Evolutionary conservation across 1,140 invertebrate species (phyloP).

Genomic region (Babylonia areolata): DNA sequence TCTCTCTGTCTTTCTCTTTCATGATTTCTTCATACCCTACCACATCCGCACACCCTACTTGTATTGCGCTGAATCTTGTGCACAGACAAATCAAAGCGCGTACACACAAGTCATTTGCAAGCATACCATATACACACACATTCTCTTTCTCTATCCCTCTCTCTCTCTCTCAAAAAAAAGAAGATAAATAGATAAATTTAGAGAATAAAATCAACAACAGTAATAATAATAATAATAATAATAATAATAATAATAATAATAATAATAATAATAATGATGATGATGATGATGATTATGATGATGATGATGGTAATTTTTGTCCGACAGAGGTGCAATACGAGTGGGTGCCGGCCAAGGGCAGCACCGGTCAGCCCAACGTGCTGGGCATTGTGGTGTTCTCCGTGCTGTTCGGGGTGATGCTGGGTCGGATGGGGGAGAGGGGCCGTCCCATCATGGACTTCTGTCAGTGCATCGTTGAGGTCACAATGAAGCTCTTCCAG

Average conservation of each 20-base stretch:
- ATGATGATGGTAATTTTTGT: neutral
- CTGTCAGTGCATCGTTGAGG: conserved; percentile 76
- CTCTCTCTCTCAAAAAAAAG: too few species aligned
- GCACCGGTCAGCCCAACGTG: conserved; percentile 68
- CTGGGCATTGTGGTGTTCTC: conserved; percentile 79
- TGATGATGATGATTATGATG: neutral
- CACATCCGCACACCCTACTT: neutral
- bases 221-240: conserved; percentile 33
- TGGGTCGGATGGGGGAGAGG: conserved; percentile 75
- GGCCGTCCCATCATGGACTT: conserved; percentile 77
- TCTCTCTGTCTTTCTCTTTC: neutral
- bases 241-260: conserved; percentile 40
- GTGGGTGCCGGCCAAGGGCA: conserved; percentile 36
- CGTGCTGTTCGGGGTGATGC: conserved; percentile 77
- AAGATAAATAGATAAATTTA: too few species aligned
- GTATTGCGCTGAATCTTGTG: too few species aligned
- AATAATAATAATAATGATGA: neutral
- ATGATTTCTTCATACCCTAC: neutral
- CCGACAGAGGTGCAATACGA: conserved; percentile 25
- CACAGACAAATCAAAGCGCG: too few species aligned
- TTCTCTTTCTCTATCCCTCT: too few species aligned
- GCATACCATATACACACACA: too few species aligned
- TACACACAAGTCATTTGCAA: too few species aligned
- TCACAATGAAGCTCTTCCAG: conserved; percentile 77
- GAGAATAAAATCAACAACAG: too few species aligned